Conservation (phyloP, 1,140 invertebrate species). For the Calosoma granatense region DNA sequence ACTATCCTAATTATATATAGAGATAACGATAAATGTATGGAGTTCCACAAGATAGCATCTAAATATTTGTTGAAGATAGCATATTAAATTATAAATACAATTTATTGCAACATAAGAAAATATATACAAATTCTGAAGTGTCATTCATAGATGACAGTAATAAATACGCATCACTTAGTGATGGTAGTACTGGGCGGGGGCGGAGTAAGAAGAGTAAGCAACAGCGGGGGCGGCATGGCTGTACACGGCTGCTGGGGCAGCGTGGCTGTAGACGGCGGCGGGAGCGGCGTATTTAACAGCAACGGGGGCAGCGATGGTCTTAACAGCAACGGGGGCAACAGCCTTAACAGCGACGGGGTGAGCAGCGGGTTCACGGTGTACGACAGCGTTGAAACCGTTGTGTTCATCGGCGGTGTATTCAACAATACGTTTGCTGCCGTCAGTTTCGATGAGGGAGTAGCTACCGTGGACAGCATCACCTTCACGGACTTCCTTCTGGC, state of each 20-base stretch:
- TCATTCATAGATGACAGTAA: no score
- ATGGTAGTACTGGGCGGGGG: constrained; percentile 12
- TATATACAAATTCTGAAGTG: no score
- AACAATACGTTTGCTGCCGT: constrained; percentile 38
- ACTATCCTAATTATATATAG: no score
- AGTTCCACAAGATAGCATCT: no score
- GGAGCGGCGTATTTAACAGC: constrained; percentile 16
- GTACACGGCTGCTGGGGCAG: no score
- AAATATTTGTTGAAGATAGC: no score
- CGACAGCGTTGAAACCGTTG: background rate
- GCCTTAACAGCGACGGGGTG: constrained; percentile 10
- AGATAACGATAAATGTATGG: no score
- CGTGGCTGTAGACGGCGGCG: constrained; percentile 12
- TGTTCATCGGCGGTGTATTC: constrained; percentile 23
- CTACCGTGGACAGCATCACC: constrained; percentile 24
- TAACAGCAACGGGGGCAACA: constrained; percentile 14
- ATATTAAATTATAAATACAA: no score
- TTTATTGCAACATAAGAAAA: no score
- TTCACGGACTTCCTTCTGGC: constrained; percentile 14
- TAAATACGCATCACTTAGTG: no score
- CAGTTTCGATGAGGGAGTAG: constrained; percentile 37
- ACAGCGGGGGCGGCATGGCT: no score
- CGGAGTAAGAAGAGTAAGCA: no score
- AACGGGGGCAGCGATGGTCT: constrained; percentile 13
- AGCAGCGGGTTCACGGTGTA: background rate